These are phyloP conservation scores for Atethmia centrago DNA, from an alignment of 2,888 invertebrate genomes.

Conservation along the genomic window DNA sequence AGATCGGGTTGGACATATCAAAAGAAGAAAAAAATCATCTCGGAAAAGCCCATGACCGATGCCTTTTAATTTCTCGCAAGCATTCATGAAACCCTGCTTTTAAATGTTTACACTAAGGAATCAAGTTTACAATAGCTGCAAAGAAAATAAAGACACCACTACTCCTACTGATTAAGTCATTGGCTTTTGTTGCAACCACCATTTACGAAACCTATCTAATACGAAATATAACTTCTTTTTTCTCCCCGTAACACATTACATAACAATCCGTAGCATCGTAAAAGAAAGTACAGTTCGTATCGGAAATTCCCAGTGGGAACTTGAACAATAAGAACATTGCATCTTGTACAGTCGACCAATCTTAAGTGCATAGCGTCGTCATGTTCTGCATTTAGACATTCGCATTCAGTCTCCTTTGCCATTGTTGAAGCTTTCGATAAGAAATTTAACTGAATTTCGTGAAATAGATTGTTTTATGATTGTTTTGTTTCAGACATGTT, in stretches of 20 bases:
- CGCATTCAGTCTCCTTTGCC: slow-evolving; percentile 61
- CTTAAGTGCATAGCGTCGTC: slow-evolving; percentile 79
- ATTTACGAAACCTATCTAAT: not conserved
- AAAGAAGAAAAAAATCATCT: not conserved
- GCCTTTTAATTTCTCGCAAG: not conserved
- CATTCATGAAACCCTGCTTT: not conserved
- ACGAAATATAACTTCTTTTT: slow-evolving; percentile 5
- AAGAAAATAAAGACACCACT: not conserved
- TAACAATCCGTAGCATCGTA: slow-evolving; percentile 30
- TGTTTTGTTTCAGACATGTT: not conserved
- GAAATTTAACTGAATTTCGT: slow-evolving; percentile 56
- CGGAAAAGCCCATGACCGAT: no score
- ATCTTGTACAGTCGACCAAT: slow-evolving; percentile 74
- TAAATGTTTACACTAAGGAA: not conserved
- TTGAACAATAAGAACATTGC: slow-evolving; percentile 72
- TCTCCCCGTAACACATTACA: slow-evolving; percentile 29
- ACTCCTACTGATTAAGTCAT: not conserved
- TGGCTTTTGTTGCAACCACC: not conserved
- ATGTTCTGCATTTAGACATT: slow-evolving; percentile 74
- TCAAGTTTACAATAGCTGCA: not conserved
- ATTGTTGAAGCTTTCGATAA: slow-evolving; percentile 57
- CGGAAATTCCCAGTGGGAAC: slow-evolving; percentile 65
- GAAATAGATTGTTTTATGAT: slow-evolving; percentile 12
- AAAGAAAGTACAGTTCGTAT: slow-evolving; percentile 51
- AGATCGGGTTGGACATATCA: no score